phyloP scores from a whole-genome alignment of 2,888 invertebrate species.

The Amphimallon solstitiale region DNA sequence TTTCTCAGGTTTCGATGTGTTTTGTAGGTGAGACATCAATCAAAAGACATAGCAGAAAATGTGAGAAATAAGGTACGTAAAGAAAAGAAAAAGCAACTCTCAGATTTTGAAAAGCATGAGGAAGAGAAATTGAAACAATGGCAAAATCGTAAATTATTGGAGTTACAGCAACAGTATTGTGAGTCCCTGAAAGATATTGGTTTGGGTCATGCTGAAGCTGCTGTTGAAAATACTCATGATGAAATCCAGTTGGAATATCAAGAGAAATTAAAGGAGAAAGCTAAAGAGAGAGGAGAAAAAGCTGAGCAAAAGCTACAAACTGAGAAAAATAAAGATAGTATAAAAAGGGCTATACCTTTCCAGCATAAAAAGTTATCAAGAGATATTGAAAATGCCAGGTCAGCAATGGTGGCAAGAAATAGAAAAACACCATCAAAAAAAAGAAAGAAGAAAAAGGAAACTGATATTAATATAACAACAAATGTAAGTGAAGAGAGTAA shows the following conservation, averaged over 20 bases:
- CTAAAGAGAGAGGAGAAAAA: conserved; percentile 61
- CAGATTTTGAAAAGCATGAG: conserved; percentile 64
- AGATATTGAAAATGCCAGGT: conserved; percentile 64
- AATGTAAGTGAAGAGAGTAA: conserved; percentile 9
- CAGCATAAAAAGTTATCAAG: conserved; percentile 58
- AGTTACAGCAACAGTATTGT: conserved; percentile 65
- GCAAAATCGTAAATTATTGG: conserved; percentile 65
- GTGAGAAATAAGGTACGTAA: conserved; percentile 67
- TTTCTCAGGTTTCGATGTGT: conserved; percentile 11
- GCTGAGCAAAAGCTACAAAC: conserved; percentile 59
- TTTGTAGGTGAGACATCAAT: conserved; percentile 70
- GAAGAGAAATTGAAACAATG: conserved; percentile 66
- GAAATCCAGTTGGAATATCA: conserved; percentile 50
- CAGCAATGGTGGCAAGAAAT: conserved; percentile 59
- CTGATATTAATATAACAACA: conserved; percentile 41
- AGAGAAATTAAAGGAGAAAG: conserved; percentile 53
- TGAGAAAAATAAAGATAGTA: conserved; percentile 49
- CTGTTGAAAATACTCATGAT: conserved; percentile 55
- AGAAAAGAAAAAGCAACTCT: conserved; percentile 65
- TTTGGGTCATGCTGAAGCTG: conserved; percentile 64
- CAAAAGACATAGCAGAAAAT: conserved; percentile 69
- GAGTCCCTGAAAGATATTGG: conserved; percentile 66
- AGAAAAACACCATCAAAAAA: conserved; percentile 42
- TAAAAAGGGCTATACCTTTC: conserved; percentile 49
- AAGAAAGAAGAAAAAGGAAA: conserved; percentile 43